Percentiles rank a stretch among this genome's conserved stretches.
phyloP scores from a whole-genome alignment of 2,113 vertebrate genomes.

The Plestiodon gilberti region DNA sequence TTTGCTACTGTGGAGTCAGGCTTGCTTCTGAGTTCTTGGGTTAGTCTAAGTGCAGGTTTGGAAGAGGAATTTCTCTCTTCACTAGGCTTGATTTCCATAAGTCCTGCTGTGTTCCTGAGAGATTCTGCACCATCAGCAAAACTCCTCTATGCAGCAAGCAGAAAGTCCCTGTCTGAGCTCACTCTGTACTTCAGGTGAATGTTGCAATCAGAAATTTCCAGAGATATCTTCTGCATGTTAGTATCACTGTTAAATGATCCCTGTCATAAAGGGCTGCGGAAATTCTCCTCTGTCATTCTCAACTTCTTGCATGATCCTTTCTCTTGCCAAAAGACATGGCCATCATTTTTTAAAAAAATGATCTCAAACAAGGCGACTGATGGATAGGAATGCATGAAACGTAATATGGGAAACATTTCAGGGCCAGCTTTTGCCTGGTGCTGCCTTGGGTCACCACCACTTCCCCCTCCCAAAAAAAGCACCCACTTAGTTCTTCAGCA shows the following conservation, averaged over 20 bases:
- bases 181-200: background rate
- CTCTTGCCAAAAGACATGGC: background rate
- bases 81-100: conserved; percentile 10
- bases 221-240: background rate
- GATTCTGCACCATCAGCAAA: background rate
- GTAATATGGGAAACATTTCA: background rate
- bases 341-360: background rate
- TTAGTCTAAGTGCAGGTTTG: background rate
- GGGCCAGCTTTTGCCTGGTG: no score
- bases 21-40: accelerated
- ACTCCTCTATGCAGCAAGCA: accelerated
- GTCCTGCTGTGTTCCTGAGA: background rate
- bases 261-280: background rate
- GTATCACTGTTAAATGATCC: background rate
- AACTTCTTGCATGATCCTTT: background rate
- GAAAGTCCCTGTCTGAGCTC: background rate
- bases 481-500: no score
- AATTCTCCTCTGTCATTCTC: background rate
- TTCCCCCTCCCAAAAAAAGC: no score
- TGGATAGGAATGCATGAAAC: background rate
- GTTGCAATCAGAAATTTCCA: background rate
- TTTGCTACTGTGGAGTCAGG: accelerated
- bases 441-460: no score
- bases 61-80: background rate
- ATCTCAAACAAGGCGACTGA: background rate